Evolutionary conservation across 2,113 vertebrate species (phyloP).

Genomic region (Hemiprocne comata): DNA sequence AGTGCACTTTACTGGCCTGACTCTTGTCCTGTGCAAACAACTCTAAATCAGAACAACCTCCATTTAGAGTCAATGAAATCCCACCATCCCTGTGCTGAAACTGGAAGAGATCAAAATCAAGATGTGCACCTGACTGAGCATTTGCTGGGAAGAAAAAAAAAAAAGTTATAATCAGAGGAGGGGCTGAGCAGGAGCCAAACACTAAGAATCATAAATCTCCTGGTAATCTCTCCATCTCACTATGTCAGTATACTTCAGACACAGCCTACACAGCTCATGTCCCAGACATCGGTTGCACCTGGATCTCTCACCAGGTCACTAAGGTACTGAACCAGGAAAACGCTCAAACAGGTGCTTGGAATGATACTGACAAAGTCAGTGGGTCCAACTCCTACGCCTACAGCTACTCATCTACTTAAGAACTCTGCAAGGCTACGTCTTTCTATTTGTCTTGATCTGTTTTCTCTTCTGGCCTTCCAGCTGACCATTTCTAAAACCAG

Average conservation of each 20-base stretch:
- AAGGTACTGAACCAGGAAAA: background rate
- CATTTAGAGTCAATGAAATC: background rate
- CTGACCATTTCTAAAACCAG: background rate
- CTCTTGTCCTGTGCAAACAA: background rate
- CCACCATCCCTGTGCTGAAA: background rate
- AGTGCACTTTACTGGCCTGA: background rate
- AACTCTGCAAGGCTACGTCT: background rate
- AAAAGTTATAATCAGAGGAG: background rate
- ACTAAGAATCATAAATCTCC: background rate
- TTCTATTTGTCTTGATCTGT: background rate
- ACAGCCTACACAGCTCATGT: background rate
- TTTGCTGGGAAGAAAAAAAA: background rate
- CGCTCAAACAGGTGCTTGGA: background rate
- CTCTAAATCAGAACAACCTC: constrained; percentile 25
- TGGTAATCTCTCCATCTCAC: background rate
- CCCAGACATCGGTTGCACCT: fast-evolving
- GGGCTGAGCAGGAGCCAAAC: background rate
- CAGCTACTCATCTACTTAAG: background rate
- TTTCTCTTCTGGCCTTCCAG: background rate
- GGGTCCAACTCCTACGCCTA: background rate
- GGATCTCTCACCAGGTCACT: background rate
- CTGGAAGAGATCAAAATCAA: background rate
- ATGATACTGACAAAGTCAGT: background rate
- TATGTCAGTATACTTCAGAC: background rate
- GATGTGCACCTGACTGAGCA: background rate